phyloP scores from a whole-genome alignment of 2,113 vertebrate genomes.

The Suncus etruscus region DNA sequence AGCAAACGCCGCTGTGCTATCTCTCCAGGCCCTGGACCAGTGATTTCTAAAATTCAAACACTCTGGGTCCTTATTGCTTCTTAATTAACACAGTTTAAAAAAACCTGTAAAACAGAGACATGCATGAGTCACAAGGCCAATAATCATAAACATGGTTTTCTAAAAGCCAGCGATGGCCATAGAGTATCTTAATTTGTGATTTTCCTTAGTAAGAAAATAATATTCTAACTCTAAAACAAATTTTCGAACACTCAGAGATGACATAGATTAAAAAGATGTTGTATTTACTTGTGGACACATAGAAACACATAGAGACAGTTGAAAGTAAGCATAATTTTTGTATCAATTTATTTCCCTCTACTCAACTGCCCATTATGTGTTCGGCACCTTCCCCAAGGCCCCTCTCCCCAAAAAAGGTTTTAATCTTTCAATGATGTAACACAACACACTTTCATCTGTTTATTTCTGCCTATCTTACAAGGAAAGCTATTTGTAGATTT shows the following conservation, averaged over 20 bases:
- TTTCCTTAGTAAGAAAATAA: not conserved
- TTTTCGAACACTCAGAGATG: slow-evolving; percentile 32
- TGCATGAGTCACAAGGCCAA: not conserved
- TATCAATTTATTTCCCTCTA: too few species aligned
- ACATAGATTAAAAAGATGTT: not conserved
- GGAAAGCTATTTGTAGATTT: not conserved
- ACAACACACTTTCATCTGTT: not conserved
- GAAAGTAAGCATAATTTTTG: too few species aligned
- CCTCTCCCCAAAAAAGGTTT: not conserved
- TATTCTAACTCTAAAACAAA: slow-evolving; percentile 23
- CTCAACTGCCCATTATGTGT: too few species aligned
- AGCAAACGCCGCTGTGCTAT: too few species aligned
- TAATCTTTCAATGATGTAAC: not conserved
- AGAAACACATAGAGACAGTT: too few species aligned
- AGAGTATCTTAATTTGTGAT: too few species aligned
- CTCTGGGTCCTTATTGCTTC: not conserved
- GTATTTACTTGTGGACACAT: too few species aligned
- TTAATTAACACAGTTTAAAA: not conserved
- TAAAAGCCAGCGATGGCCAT: not conserved
- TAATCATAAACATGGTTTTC: slow-evolving; percentile 18
- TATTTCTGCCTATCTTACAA: not conserved
- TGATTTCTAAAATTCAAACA: not conserved
- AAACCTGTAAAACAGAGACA: slow-evolving; percentile 43
- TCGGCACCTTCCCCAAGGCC: not conserved
- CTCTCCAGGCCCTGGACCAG: too few species aligned